Conservation (phyloP, 2,888 invertebrate genomes). For the Cheilosia impressa region DNA sequence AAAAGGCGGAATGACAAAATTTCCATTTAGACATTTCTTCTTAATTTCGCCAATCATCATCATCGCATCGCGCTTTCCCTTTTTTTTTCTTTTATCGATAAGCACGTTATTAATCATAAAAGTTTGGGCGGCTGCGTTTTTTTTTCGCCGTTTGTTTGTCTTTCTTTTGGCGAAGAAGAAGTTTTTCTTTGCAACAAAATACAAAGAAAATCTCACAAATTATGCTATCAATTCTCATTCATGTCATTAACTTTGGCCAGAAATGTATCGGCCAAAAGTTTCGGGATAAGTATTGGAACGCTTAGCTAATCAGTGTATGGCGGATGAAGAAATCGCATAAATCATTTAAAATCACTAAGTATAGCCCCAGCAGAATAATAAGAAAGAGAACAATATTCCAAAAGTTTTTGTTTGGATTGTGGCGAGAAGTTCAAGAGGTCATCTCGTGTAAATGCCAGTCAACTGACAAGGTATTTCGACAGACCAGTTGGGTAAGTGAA, state of each 20-base stretch:
- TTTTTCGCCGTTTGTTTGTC: too few species aligned
- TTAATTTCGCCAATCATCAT: constrained; percentile 8
- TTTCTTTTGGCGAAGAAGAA: not conserved
- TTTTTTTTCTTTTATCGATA: not conserved
- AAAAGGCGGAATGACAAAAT: not conserved
- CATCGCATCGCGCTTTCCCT: not conserved
- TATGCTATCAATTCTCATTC: constrained; percentile 17
- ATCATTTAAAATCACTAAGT: not conserved
- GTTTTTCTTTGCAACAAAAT: not conserved
- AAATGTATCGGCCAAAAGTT: not conserved
- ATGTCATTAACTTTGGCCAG: constrained; percentile 11
- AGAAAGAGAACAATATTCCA: too few species aligned
- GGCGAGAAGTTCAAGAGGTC: too few species aligned
- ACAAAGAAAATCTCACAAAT: constrained; percentile 12
- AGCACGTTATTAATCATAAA: constrained; percentile 5
- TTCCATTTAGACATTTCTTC: not conserved
- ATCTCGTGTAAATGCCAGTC: too few species aligned
- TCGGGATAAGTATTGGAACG: not conserved
- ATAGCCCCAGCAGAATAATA: not conserved
- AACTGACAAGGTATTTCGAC: too few species aligned
- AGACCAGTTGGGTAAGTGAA: too few species aligned
- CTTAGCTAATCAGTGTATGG: not conserved
- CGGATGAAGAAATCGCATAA: not conserved
- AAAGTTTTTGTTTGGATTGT: too few species aligned
- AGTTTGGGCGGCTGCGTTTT: not conserved